Evolutionary conservation across 2,888 invertebrate species (phyloP).

Genomic region (Tineola bisselliella): DNA sequence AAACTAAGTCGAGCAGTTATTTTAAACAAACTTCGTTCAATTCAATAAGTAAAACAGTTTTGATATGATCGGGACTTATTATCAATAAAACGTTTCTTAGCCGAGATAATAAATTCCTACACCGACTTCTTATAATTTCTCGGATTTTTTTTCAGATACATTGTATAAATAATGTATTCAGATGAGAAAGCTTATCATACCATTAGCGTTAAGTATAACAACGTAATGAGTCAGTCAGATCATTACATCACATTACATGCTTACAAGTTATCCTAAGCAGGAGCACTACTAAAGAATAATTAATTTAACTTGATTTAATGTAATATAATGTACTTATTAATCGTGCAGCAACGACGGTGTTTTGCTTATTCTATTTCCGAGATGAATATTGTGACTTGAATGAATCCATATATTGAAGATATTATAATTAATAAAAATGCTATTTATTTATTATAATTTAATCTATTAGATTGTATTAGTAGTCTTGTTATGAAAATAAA

Average conservation of each 20-base stretch:
- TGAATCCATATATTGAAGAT: neutral
- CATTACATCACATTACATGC: no score
- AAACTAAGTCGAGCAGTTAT: constrained; percentile 8
- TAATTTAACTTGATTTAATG: neutral
- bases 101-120: neutral
- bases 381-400: neutral
- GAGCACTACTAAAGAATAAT: neutral
- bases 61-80: neutral
- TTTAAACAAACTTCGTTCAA: constrained; percentile 7
- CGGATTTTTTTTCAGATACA: no score
- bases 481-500: no score
- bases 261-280: neutral
- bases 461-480: no score
- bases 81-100: neutral
- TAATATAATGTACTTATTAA: neutral
- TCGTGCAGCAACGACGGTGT: neutral
- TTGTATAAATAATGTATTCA: no score
- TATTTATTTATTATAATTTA: no score
- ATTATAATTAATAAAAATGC: no score
- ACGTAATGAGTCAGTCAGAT: neutral
- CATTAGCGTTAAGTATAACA: no score
- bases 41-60: neutral
- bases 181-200: no score
- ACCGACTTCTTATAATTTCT: neutral
- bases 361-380: neutral